Conservation (phyloP, 2,888 invertebrate genomes). For the Stratiomys singularior region DNA sequence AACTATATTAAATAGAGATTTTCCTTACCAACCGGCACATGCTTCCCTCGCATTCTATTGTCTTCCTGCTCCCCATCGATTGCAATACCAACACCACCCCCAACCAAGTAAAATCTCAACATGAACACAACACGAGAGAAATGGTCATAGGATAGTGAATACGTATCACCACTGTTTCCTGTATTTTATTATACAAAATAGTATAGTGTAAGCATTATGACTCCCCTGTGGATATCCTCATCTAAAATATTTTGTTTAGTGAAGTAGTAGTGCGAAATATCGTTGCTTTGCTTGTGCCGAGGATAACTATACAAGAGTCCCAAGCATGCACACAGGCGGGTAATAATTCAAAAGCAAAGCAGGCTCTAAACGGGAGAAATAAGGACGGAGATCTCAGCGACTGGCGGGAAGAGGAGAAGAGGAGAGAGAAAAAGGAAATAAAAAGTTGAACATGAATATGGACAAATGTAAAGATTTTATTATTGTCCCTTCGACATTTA, state of each 20-base stretch:
- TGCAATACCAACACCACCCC: too few relatives aligned
- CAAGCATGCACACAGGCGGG: neutral
- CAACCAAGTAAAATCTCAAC: too few relatives aligned
- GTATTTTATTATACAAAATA: conserved; percentile 40
- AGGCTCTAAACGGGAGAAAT: too few relatives aligned
- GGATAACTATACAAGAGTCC: conserved; percentile 8
- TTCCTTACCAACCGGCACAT: neutral
- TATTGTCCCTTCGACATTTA: conserved; percentile 41
- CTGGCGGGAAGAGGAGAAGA: too few relatives aligned
- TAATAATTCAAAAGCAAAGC: conserved; percentile 23
- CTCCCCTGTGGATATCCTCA: conserved; percentile 24
- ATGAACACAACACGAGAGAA: neutral
- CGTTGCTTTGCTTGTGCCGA: neutral
- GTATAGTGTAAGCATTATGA: conserved; percentile 42
- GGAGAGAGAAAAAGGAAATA: neutral
- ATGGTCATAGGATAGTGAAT: conserved; percentile 8
- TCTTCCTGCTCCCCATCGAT: neutral
- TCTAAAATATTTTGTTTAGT: conserved; percentile 15
- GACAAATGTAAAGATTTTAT: conserved; percentile 45
- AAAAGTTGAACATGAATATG: conserved; percentile 34
- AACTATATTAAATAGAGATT: conserved; percentile 44
- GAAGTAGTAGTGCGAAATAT: neutral
- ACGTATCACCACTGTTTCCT: conserved; percentile 21
- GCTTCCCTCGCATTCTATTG: neutral
- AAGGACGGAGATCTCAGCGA: too few relatives aligned